These are phyloP conservation scores for Puma concolor DNA, from an alignment of 2,113 vertebrate genomes.

Conservation along the genomic window DNA sequence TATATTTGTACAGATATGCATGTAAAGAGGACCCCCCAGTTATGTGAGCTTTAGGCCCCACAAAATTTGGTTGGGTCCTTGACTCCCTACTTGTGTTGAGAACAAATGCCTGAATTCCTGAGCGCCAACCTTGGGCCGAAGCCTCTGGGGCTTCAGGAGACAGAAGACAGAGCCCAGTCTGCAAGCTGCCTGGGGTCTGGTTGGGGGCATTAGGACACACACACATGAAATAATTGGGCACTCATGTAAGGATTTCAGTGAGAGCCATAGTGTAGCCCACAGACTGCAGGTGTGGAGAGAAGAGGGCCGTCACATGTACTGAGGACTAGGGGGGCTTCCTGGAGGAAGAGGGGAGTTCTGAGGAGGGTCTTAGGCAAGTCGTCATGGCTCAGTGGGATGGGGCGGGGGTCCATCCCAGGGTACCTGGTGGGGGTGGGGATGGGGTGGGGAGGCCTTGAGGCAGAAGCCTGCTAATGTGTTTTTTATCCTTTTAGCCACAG, in stretches of 20 bases:
- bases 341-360: neutral
- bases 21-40: neutral
- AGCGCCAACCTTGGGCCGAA: neutral
- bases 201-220: neutral
- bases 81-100: neutral
- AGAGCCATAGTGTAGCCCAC: neutral
- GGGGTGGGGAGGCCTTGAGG: neutral
- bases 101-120: neutral
- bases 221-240: neutral
- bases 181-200: neutral
- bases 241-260: neutral
- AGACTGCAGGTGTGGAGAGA: neutral
- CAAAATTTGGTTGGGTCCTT: neutral
- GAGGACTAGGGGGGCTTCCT: neutral
- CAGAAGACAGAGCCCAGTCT: neutral
- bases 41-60: neutral
- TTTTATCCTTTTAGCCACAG: constrained; percentile 87
- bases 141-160: neutral
- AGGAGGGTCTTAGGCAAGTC: neutral
- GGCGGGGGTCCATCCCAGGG: neutral
- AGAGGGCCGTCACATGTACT: neutral
- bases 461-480: neutral
- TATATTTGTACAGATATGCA: neutral
- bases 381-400: neutral
- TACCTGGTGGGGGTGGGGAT: neutral